Percentiles rank a stretch among this genome's conserved stretches.
phyloP scores from a whole-genome alignment of 2,888 invertebrate species.

The Conchocele bisecta region DNA sequence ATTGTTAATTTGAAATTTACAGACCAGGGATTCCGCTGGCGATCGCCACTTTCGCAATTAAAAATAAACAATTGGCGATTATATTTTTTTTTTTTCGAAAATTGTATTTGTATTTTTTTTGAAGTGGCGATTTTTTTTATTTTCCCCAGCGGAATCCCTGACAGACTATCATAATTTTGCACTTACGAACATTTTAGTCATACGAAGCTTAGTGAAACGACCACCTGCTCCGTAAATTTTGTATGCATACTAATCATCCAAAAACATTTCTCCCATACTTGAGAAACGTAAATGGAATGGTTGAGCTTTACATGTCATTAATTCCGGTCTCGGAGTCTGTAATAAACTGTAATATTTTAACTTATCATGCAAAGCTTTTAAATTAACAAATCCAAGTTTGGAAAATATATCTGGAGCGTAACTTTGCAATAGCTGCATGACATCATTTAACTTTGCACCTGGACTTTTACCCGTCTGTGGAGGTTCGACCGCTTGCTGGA shows the following conservation, averaged over 20 bases:
- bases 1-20: too few species aligned
- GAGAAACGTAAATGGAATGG: slow-evolving; percentile 91
- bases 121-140: too few species aligned
- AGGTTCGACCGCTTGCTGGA: background rate
- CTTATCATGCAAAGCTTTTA: slow-evolving; percentile 52
- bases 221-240: too few species aligned
- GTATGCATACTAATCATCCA: slow-evolving; percentile 32
- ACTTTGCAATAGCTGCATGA: slow-evolving; percentile 36
- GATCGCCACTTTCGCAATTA: too few species aligned
- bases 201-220: too few species aligned
- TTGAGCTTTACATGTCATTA: slow-evolving; percentile 91
- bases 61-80: too few species aligned
- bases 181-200: too few species aligned
- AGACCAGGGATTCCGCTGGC: too few species aligned
- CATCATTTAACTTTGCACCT: slow-evolving; percentile 25
- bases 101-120: too few species aligned
- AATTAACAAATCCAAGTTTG: slow-evolving; percentile 25
- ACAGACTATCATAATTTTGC: too few species aligned
- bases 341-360: slow-evolving; percentile 63
- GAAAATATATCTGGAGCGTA: slow-evolving; percentile 46
- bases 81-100: too few species aligned
- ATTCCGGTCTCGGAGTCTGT: slow-evolving; percentile 78
- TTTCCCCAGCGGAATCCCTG: too few species aligned
- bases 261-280: slow-evolving; percentile 90
- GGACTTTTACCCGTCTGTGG: background rate